Base-by-base conservation (phyloP, 2,888 invertebrate genomes). In the Ephialtes manifestator region DNA sequence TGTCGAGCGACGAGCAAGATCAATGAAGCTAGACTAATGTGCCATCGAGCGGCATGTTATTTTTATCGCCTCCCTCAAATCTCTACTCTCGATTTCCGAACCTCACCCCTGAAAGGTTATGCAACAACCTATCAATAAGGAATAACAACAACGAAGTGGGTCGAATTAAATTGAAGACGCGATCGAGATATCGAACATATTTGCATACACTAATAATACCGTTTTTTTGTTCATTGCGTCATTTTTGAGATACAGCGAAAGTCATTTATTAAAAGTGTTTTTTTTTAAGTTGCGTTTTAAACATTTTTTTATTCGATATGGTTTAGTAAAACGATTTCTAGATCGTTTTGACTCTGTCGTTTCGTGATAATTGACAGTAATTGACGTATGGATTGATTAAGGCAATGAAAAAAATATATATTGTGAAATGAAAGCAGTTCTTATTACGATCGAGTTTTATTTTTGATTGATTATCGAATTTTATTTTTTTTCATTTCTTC, bases 11-110 rank as follows among this genome's bases (percentile, higher is more conserved):
- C 51, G 28, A 80, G 20, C 79, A 35, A 72, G 63, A 65, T 65
- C 79, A 72, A 55, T 63, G 65, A 65, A 65, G 48, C 72, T 48
- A 20, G 31, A 63, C 51, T 65, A 72, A 80, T 80, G 55, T 39
- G 53, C 65, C 79, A 80, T 80, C 63, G 72, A 80, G 51, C 13
- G n/a, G 35, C 76, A 28, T 80, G 43, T 80, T 65, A 60, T 55
- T 65, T 63, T 72, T 80, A 77, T 68, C 77, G 55, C n/a, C 67
- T 43, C 31, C 18, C 60, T 31, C 46, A 20, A 84, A 84, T 84
- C 84, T 81, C 31, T 43, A 77, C 81, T 84, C 84, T 74, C 72
- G 77, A 84, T 81, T 81, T 80, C 48, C 46, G 39, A 81, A 77
- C 65, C 65, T 43, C 53, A 55, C 63, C 60, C 80, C 55, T 72